Evolutionary conservation across 2,888 invertebrate species (phyloP), one percentile per base, ranked within the genome.

Genomic region (Mystacides longicornis): DNA sequence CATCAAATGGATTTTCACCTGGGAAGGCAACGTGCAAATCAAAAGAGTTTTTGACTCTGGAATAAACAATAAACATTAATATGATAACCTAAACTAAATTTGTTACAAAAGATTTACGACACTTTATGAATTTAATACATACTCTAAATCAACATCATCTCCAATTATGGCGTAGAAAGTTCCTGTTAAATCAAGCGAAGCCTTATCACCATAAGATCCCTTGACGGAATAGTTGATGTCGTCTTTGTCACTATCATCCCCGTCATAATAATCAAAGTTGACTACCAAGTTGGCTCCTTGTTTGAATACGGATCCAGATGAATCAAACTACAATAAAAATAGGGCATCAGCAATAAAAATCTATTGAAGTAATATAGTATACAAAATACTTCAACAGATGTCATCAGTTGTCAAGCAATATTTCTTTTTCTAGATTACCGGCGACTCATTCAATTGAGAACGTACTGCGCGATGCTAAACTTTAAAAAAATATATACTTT

Each of bases 1-100:
- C 64, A 60, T 79, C 77, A 54, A 80, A 82, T 0, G 83, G 69
- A 37, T 76, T 77, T 1, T 82, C 79, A 51, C 77, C 74, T 0
- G 85, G 83, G 20, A 83, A 66, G 19, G 77, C 72, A 0, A 84
- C 7, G 3, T 75, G 72, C 0, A 80, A 19, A 0, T 71, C 68
- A 11, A 58, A 21, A 9, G 57, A 55, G 31, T 49, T 60, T 2
- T 52, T 42, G n/a, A 37, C 49, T 9, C 60, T 60, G 45, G 11
- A 55, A 45, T 5, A 16, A 45, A 31, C 31, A 7, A 31, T 31
- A 31, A 14, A 31, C 31, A 31, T 9, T 31, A 14, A 31, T 9
- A 31, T 9, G 7, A 31, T 31, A 9, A 14, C 7, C 31, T 9
- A 31, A 31, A 31, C 14, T 7, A 31, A 14, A 31, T 7, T 7